Conservation (phyloP, 2,797 vertebrate genomes). For the Cyclura pinguis region DNA sequence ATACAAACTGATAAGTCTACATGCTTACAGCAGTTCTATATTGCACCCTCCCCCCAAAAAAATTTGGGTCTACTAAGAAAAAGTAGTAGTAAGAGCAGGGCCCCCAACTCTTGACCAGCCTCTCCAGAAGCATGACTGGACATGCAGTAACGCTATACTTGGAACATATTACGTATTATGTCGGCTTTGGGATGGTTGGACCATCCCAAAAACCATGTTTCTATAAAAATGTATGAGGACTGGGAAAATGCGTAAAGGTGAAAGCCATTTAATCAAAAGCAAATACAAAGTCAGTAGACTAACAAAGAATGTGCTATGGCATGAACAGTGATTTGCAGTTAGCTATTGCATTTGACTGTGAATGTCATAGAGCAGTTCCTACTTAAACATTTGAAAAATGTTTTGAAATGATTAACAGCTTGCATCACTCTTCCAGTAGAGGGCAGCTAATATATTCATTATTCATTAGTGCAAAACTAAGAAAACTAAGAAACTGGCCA, state of each 20-base stretch:
- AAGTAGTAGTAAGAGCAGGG: background rate
- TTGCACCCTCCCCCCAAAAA: background rate
- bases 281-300: background rate
- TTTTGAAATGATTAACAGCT: background rate
- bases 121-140: background rate
- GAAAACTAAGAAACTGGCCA: background rate
- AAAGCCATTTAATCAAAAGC: background rate
- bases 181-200: background rate
- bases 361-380: background rate
- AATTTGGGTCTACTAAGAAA: background rate
- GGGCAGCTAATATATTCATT: conserved; percentile 8
- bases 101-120: background rate
- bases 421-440: conserved; percentile 31
- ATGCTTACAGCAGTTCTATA: background rate
- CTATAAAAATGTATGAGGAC: background rate
- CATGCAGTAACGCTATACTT: background rate
- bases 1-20: background rate
- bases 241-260: background rate
- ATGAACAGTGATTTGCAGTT: background rate
- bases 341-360: background rate
- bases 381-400: background rate
- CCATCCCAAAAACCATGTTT: background rate
- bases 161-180: background rate
- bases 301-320: background rate
- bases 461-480: background rate